Base-by-base conservation (phyloP, 2,113 vertebrate species). In the Melospiza georgiana region DNA sequence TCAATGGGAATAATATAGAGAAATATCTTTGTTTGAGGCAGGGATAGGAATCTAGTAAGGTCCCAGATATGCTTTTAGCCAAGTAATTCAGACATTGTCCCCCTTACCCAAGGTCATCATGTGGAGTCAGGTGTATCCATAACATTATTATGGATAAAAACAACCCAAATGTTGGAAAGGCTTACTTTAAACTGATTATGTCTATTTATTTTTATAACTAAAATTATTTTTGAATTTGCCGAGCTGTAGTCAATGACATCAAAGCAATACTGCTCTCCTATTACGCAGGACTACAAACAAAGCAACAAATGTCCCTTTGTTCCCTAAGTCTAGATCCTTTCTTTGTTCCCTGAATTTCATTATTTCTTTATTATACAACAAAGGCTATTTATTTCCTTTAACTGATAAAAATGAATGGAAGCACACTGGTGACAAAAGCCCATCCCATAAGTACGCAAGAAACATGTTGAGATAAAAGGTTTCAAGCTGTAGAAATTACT, bases 321-420 rank as follows among this genome's bases (percentile, higher is more conserved):
- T 93, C 66, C 61, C 33, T 72, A 57, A 84, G 22, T 84, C 52
- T 48, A 71, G 52, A 72, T 41, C 57, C 55, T 52, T 78, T 78
- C 88, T 95, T 91, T 94, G 90, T 87, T 93, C 74, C 31, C 28
- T 44, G 73, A 79, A 72, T 82, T 91, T 95, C 69, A 82, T 63
- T 90, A 82, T 71, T 80, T 83, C 79, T 92, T 78, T 77, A 66
- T 90, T 86, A 75, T 51, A 67, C 35, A 51, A 67, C 22, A 79
- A 84, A 72, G 5, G 21, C 44, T 54, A 85, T 74, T 93, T 91
- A 90, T 82, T 95, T 94, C 46, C 57, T 93, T 61, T 63, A 84
- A 75, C 58, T 73, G 84, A 95, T 84, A 90, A 84, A 93, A 84
- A 59, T 24, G 7, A 92, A 54, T 67, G 39, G 72, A 75, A 89